These are phyloP conservation scores for Galerucella nymphaeae DNA, from an alignment of 2,888 invertebrate genomes.

Conservation along the genomic window DNA sequence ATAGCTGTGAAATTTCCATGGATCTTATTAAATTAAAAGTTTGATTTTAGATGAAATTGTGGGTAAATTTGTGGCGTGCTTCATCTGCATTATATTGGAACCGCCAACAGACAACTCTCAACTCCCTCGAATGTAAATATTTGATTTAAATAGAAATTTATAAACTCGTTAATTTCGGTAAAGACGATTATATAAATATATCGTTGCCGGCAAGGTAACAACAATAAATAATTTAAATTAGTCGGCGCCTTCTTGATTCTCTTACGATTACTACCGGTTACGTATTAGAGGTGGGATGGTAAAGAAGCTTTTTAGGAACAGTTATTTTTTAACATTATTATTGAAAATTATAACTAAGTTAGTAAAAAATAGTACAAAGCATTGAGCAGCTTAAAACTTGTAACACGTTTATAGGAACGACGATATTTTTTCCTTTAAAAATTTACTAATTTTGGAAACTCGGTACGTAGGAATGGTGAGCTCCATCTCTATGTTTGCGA, in stretches of 20 bases:
- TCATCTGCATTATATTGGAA: slow-evolving; percentile 13
- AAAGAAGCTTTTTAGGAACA: background rate
- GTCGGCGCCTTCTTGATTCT: slow-evolving; percentile 42
- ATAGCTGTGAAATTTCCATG: background rate
- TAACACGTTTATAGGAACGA: no score
- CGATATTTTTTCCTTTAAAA: no score
- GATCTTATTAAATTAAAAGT: background rate
- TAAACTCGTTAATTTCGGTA: slow-evolving; percentile 46
- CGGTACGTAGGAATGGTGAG: background rate
- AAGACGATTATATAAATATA: slow-evolving; percentile 46
- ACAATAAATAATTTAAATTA: slow-evolving; percentile 50
- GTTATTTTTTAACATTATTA: background rate
- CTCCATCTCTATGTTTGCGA: slow-evolving; percentile 5
- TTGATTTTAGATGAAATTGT: background rate
- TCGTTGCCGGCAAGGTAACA: slow-evolving; percentile 45
- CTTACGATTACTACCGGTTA: slow-evolving; percentile 32
- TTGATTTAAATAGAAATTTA: slow-evolving; percentile 47
- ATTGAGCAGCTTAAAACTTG: no score
- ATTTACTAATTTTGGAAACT: no score
- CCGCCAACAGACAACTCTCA: slow-evolving; percentile 21
- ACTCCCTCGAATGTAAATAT: slow-evolving; percentile 44
- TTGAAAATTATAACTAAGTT: no score
- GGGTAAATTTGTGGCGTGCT: background rate
- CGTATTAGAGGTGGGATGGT: slow-evolving; percentile 11
- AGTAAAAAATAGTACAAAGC: no score